Percentiles rank a stretch among this genome's conserved stretches.
Evolutionary conservation across 2,113 vertebrate species (phyloP).

Genomic region (Myocastor coypus): DNA sequence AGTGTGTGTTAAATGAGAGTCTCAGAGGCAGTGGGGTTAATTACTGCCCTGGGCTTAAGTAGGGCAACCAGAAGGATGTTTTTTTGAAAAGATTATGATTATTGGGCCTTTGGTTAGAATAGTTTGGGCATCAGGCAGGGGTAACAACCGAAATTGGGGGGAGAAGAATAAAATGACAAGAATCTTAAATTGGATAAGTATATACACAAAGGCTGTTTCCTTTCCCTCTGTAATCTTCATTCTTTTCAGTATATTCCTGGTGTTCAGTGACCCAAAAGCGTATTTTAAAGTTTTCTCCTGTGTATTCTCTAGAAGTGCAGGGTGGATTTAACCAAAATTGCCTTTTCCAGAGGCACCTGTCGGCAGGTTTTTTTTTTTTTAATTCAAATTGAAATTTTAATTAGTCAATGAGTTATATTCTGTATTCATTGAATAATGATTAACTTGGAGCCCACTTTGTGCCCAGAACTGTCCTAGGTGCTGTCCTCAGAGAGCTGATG

Average conservation of each 20-base stretch:
- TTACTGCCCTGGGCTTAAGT: constrained; percentile 49
- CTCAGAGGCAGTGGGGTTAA: constrained; percentile 55
- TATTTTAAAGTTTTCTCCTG: constrained; percentile 51
- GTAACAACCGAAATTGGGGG: constrained; percentile 52
- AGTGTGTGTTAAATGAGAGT: constrained; percentile 52
- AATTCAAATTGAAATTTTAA: constrained; percentile 32
- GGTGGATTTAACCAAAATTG: constrained; percentile 61
- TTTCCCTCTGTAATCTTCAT: constrained; percentile 73
- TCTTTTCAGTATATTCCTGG: constrained; percentile 55
- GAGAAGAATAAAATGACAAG: constrained; percentile 76
- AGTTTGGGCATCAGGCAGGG: constrained; percentile 71
- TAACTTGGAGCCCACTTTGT: background rate
- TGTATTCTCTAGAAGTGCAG: constrained; percentile 27
- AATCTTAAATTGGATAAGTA: constrained; percentile 81
- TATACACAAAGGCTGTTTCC: constrained; percentile 71
- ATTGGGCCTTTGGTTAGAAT: constrained; percentile 77
- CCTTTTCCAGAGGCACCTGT: constrained; percentile 51
- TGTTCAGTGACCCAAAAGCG: constrained; percentile 58
- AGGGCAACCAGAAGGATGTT: constrained; percentile 64
- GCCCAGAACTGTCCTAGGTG: background rate
- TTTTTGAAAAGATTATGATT: constrained; percentile 74
- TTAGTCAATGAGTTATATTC: background rate
- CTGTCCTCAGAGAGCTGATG: background rate
- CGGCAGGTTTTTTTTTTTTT: background rate
- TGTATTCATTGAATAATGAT: background rate